Evolutionary conservation across 2,797 vertebrate species (phyloP), one percentile per base, ranked within the genome.

Genomic region (Lophius americanus): DNA sequence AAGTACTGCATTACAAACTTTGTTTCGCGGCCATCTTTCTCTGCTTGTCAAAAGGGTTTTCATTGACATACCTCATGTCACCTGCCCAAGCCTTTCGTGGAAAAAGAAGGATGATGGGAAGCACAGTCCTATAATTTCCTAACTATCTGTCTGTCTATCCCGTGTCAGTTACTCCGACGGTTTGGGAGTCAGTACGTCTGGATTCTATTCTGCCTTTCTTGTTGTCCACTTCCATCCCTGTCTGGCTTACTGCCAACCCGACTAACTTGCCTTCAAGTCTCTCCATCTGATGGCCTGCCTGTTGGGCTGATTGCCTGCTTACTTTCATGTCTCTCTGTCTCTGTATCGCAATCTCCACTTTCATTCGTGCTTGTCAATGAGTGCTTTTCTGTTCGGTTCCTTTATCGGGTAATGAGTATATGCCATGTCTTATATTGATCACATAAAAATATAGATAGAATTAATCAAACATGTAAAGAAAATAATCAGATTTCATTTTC

Each of bases 201-300:
- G 72, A 72, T 58, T 48, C 60, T 44, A 38, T 35, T 63, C 68
- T 76, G 56, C 59, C 78, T 86, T 74, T 50, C 64, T 76, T 56
- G 69, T 64, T 72, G 76, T 81, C 79, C 83, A 81, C 73, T 82
- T 81, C 65, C 73, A 85, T 76, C 46, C 60, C 62, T 54, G 55
- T 59, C 78, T 79, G 78, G 76, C 75, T 57, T 69, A 38, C 64
- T 67, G 76, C 81, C 70, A 76, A 57, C 43, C 23, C 3, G 64
- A 76, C 83, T 71, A 68, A 65, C 67, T 70, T 63, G 48, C 68
- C 80, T 81, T 69, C 70, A 70, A 64, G 69, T 82, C 68, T 69
- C 57, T 75, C 69, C 62, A 65, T 58, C 60, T 84, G 82, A 85
- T 69, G 74, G 49, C 58, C 46, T 69, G 62, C 59, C 62, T 67